Percentiles rank a stretch among this genome's conserved stretches.
Evolutionary conservation across 2,113 vertebrate species (phyloP).

Genomic region (Thunnus thynnus): DNA sequence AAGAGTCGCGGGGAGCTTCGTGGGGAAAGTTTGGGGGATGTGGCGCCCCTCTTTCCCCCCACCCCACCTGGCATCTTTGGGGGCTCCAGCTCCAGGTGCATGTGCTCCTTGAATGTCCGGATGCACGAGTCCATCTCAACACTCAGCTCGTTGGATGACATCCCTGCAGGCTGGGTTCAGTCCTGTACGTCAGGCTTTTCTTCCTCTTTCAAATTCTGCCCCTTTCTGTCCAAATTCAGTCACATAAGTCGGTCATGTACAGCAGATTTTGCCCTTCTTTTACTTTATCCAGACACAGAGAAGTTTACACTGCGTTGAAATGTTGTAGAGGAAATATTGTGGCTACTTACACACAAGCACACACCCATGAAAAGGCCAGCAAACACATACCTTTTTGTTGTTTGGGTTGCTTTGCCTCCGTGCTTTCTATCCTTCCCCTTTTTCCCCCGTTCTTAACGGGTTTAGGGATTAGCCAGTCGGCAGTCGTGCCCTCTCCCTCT

Average conservation of each 20-base stretch:
- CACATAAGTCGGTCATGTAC: slow-evolving; percentile 44
- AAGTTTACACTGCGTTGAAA: slow-evolving; percentile 36
- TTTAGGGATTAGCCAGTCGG: slow-evolving; percentile 65
- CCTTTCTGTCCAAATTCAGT: slow-evolving; percentile 36
- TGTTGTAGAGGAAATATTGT: slow-evolving; percentile 16
- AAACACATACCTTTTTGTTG: slow-evolving; percentile 56
- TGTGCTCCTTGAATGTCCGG: slow-evolving; percentile 97
- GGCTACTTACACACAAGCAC: slow-evolving; percentile 23
- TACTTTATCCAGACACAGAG: slow-evolving; percentile 22
- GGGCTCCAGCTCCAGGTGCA: slow-evolving; percentile 98
- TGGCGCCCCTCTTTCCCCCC: slow-evolving; percentile 88
- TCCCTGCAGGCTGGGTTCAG: slow-evolving; percentile 65
- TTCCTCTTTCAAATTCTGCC: slow-evolving; percentile 36
- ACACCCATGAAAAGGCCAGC: slow-evolving; percentile 39
- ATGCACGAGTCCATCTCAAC: slow-evolving; percentile 93
- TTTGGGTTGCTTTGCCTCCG: slow-evolving; percentile 35
- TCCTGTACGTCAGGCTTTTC: slow-evolving; percentile 1
- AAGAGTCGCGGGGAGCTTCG: slow-evolving; percentile 96
- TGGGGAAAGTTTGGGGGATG: slow-evolving; percentile 97
- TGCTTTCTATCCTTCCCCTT: slow-evolving; percentile 39
- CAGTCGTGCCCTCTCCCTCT: slow-evolving; percentile 48
- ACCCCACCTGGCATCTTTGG: slow-evolving; percentile 88
- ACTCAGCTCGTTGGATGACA: slow-evolving; percentile 92
- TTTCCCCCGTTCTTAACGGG: slow-evolving; percentile 41
- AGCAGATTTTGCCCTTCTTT: slow-evolving; percentile 16